These are phyloP conservation scores for Dynastes tityus DNA, from an alignment of 2,888 invertebrate genomes.

Conservation along the genomic window DNA sequence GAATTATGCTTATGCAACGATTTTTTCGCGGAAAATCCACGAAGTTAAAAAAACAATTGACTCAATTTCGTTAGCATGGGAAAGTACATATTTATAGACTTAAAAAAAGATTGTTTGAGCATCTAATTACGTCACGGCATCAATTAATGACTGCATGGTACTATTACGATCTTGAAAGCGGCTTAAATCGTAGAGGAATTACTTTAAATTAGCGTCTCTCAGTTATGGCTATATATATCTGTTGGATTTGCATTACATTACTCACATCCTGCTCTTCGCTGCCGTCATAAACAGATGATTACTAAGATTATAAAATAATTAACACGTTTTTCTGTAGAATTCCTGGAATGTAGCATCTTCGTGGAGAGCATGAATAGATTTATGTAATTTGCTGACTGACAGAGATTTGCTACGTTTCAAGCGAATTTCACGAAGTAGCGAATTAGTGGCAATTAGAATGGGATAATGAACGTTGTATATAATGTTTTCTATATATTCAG, in stretches of 20 bases:
- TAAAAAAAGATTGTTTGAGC: too few species aligned
- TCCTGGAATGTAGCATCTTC: background rate
- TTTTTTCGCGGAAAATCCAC: background rate
- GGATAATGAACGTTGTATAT: too few species aligned
- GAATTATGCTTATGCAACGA: background rate
- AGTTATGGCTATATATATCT: too few species aligned
- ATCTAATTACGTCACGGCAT: too few species aligned
- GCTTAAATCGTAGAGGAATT: background rate
- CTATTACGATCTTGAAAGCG: too few species aligned
- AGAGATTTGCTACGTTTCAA: background rate
- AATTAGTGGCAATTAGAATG: background rate
- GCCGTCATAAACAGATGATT: background rate
- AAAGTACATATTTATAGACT: too few species aligned
- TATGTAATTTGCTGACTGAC: background rate
- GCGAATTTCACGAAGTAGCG: background rate
- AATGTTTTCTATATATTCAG: too few species aligned
- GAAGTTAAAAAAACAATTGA: background rate
- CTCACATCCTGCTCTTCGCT: constrained; percentile 13
- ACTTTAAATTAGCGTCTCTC: constrained; percentile 3
- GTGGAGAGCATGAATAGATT: background rate
- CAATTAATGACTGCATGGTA: too few species aligned
- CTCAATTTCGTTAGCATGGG: too few species aligned
- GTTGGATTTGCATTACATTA: background rate
- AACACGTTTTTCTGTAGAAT: background rate
- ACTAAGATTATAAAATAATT: constrained; percentile 16